Conservation (phyloP, 2,797 vertebrate species). For the Xenentodon cancila region DNA sequence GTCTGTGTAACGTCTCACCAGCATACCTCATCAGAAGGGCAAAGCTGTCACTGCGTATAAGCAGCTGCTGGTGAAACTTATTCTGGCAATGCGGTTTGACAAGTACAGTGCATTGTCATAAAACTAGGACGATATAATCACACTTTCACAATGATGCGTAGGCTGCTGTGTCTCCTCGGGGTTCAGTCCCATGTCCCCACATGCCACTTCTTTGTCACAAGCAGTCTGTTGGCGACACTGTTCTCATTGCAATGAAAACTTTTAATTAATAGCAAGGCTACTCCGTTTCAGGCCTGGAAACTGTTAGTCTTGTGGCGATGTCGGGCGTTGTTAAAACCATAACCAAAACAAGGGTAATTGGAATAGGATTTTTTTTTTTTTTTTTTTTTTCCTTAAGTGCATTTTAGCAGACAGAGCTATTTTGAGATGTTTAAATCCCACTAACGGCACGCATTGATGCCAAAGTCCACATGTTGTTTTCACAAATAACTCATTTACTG, state of each 20-base stretch:
- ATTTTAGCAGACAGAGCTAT: neutral
- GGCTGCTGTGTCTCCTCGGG: constrained; percentile 21
- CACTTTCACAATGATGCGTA: constrained; percentile 5
- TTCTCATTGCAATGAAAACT: neutral
- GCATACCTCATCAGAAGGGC: constrained; percentile 40
- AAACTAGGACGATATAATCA: constrained; percentile 38
- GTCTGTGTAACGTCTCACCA: constrained; percentile 40
- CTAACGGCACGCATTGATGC: neutral
- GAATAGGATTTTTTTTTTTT: too few species aligned
- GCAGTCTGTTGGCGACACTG: constrained; percentile 1
- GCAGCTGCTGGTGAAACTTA: constrained; percentile 32
- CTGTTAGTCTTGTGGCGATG: too few species aligned
- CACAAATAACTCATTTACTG: constrained; percentile 1
- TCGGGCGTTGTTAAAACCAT: neutral
- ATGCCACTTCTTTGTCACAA: neutral
- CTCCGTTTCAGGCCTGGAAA: neutral
- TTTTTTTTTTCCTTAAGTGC: too few species aligned
- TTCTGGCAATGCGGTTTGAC: constrained; percentile 71
- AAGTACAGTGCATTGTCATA: constrained; percentile 42
- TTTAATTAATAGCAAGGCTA: constrained; percentile 9
- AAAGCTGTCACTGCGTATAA: constrained; percentile 67
- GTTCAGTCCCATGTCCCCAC: constrained; percentile 9
- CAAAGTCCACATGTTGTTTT: too few species aligned
- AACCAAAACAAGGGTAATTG: neutral
- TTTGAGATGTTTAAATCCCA: constrained; percentile 15